A percentile compares a stretch with the other conserved stretches of the same genome.
These are phyloP conservation scores for Ephydatia muelleri DNA, from an alignment of 37 sponge, comb jelly and placozoan genomes.

Conservation along the genomic window DNA sequence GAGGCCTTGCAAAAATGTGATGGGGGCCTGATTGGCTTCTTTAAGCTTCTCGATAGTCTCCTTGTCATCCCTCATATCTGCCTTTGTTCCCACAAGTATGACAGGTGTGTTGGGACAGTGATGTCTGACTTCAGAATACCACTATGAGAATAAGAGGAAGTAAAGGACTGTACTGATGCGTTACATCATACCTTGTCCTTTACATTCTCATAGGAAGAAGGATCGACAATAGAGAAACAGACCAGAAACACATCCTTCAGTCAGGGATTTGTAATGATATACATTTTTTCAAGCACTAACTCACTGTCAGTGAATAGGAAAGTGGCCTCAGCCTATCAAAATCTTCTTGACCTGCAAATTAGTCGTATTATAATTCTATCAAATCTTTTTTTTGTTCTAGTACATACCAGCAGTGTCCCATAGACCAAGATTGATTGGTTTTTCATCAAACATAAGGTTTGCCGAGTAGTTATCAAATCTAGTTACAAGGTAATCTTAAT, in stretches of 20 bases:
- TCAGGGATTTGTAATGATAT: background rate
- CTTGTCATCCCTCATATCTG: slow-evolving; percentile 96
- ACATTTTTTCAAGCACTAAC: background rate
- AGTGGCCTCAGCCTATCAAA: slow-evolving; percentile 63
- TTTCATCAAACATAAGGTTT: slow-evolving; percentile 71
- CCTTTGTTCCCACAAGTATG: slow-evolving; percentile 98
- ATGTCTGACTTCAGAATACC: slow-evolving; percentile 96
- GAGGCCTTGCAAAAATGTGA: slow-evolving; percentile 91
- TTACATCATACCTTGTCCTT: slow-evolving; percentile 21
- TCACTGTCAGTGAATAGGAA: slow-evolving; percentile 62
- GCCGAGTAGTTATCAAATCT: slow-evolving; percentile 75
- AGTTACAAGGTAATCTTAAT: too few species aligned
- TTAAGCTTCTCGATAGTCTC: slow-evolving; percentile 93
- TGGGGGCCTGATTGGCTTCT: slow-evolving; percentile 87
- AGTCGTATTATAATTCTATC: background rate
- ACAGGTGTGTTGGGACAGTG: slow-evolving; percentile 99
- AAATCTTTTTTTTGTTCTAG: too few species aligned
- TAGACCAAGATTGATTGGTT: slow-evolving; percentile 65
- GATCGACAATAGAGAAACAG: slow-evolving; percentile 65
- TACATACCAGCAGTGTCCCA: slow-evolving; percentile 73
- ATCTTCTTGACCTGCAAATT: slow-evolving; percentile 48
- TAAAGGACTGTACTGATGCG: too few species aligned
- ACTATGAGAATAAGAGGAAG: slow-evolving; percentile 30
- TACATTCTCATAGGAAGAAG: slow-evolving; percentile 66
- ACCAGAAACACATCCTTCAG: slow-evolving; percentile 54